phyloP scores from a whole-genome alignment of 2,888 invertebrate species.

The Chymomyza amoena region DNA sequence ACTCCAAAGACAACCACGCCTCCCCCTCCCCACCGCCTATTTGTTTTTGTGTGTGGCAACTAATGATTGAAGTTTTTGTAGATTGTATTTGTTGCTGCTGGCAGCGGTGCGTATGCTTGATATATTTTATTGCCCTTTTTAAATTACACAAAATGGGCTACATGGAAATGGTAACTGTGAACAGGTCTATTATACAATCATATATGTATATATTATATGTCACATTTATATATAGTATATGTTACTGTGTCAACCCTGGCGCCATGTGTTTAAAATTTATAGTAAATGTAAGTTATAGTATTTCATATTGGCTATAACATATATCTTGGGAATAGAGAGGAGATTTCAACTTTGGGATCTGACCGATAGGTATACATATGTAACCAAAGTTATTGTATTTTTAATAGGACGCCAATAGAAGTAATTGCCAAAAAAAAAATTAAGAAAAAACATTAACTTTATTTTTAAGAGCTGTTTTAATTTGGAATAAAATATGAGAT shows the following conservation, averaged over 20 bases:
- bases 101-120: conserved; percentile 66
- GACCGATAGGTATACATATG: too few species aligned
- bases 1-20: background rate
- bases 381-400: too few species aligned
- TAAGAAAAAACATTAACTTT: too few species aligned
- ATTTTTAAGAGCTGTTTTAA: too few species aligned
- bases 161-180: background rate
- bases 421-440: too few species aligned
- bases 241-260: background rate
- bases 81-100: conserved; percentile 53
- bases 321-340: background rate
- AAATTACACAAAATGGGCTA: conserved; percentile 51
- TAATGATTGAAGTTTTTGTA: conserved; percentile 52
- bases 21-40: background rate
- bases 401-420: too few species aligned
- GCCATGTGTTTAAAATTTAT: background rate
- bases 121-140: conserved; percentile 63
- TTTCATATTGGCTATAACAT: background rate
- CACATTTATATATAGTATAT: background rate
- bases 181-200: background rate
- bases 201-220: conserved; percentile 8
- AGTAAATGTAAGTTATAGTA: background rate
- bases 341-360: too few species aligned
- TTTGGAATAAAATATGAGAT: too few species aligned
- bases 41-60: conserved; percentile 16